Conservation (phyloP, 1,140 invertebrate species). For the Palaemon carinicauda region DNA sequence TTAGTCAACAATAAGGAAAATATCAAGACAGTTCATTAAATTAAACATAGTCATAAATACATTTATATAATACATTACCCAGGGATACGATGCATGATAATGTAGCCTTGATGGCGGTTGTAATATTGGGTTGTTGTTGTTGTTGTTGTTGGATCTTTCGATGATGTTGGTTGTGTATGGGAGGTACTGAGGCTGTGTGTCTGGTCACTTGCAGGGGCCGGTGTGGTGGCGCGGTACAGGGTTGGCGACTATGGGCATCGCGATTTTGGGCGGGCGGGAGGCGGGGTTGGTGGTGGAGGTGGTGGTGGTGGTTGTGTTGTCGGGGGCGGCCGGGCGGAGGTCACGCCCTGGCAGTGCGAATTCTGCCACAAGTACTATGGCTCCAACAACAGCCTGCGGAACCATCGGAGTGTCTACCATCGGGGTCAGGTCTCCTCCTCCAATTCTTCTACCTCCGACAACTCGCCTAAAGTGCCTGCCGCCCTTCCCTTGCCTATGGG, state of each 20-base stretch:
- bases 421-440: neutral
- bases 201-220: conserved; percentile 53
- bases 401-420: conserved; percentile 90
- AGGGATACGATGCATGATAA: neutral
- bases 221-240: conserved; percentile 20
- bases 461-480: too few species aligned
- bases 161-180: neutral
- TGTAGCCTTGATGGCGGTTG: conserved; percentile 11
- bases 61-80: neutral
- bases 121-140: neutral
- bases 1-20: too few species aligned
- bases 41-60: too few species aligned
- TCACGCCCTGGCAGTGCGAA: conserved; percentile 71
- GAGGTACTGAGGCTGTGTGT: conserved; percentile 30
- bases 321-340: neutral
- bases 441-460: neutral
- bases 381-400: conserved; percentile 83
- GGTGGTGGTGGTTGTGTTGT: conserved; percentile 5
- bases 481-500: too few species aligned
- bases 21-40: too few species aligned
- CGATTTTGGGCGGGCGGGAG: neutral
- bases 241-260: conserved; percentile 1
- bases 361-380: conserved; percentile 88
- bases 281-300: neutral
- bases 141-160: neutral